These are phyloP conservation scores for Cremastinae sp. DNA, from an alignment of 2,888 invertebrate genomes.

Conservation along the genomic window DNA sequence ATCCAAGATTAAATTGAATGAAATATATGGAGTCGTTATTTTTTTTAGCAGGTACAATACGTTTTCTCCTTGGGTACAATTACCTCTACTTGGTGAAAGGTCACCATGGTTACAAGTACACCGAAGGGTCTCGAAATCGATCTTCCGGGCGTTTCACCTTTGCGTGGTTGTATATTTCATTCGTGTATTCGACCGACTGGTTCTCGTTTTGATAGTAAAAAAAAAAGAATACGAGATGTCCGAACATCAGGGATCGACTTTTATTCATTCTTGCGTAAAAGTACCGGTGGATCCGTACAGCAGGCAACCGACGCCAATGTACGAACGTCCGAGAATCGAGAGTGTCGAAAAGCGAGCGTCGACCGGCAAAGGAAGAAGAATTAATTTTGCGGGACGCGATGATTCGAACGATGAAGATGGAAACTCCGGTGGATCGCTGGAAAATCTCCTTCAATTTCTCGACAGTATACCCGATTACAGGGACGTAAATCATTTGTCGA, in stretches of 20 bases:
- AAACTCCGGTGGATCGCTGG: conserved; percentile 79
- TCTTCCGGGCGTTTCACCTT: conserved; percentile 51
- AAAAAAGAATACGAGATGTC: conserved; percentile 75
- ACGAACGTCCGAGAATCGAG: conserved; percentile 82
- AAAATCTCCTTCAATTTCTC: conserved; percentile 86
- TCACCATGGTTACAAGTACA: conserved; percentile 66
- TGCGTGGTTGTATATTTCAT: conserved; percentile 24
- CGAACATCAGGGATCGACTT: conserved; percentile 84
- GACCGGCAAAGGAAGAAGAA: conserved; percentile 72
- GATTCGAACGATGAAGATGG: not conserved
- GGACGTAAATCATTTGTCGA: conserved; percentile 88
- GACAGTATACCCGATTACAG: conserved; percentile 90
- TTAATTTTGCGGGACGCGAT: conserved; percentile 71
- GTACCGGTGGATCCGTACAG: conserved; percentile 87
- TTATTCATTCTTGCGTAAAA: conserved; percentile 87
- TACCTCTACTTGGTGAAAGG: conserved; percentile 37
- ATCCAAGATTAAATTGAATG: too few species aligned
- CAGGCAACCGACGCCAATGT: conserved; percentile 86
- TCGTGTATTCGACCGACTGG: conserved; percentile 12
- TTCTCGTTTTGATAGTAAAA: conserved; percentile 1
- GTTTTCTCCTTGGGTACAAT: not conserved
- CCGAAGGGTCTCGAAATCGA: conserved; percentile 60
- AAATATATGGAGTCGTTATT: too few species aligned
- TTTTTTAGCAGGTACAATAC: not conserved
- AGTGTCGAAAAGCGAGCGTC: conserved; percentile 63